Conservation (phyloP, 2,888 invertebrate genomes). For the Dysmachus trigonus region DNA sequence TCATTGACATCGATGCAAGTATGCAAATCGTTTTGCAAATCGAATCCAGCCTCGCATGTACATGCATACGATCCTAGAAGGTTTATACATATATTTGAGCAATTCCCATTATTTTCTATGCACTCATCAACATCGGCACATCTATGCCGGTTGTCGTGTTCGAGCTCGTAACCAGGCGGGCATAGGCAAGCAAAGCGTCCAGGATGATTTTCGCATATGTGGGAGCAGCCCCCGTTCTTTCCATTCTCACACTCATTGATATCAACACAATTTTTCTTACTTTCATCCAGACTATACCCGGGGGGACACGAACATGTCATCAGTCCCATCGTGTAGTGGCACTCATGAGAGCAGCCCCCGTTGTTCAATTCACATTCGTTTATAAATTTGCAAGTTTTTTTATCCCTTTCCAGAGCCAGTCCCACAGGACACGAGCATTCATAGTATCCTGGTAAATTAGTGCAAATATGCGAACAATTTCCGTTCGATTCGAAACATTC, state of each 20-base stretch:
- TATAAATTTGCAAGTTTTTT: slow-evolving; percentile 61
- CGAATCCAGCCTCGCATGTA: slow-evolving; percentile 66
- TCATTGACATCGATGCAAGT: slow-evolving; percentile 66
- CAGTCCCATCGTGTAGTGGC: slow-evolving; percentile 63
- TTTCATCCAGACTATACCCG: slow-evolving; percentile 66
- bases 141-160: slow-evolving; percentile 58
- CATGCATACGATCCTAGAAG: slow-evolving; percentile 68
- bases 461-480: slow-evolving; percentile 66
- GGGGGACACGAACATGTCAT: slow-evolving; percentile 69
- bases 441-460: slow-evolving; percentile 58
- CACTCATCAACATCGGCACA: slow-evolving; percentile 70
- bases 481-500: slow-evolving; percentile 63
- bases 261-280: slow-evolving; percentile 63
- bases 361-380: slow-evolving; percentile 66
- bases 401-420: slow-evolving; percentile 53
- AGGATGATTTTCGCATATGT: slow-evolving; percentile 66
- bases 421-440: slow-evolving; percentile 59
- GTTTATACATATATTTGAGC: slow-evolving; percentile 69
- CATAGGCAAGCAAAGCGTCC: slow-evolving; percentile 68
- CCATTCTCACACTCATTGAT: slow-evolving; percentile 66
- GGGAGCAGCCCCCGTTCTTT: slow-evolving; percentile 72
- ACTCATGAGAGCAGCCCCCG: slow-evolving; percentile 65
- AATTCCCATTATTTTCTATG: slow-evolving; percentile 66
- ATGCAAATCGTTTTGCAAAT: slow-evolving; percentile 58
- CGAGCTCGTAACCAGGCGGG: slow-evolving; percentile 62